Percentiles rank a stretch among this genome's conserved stretches.
Evolutionary conservation across 2,113 vertebrate genomes (phyloP).

Genomic region (Xenopus tropicalis): DNA sequence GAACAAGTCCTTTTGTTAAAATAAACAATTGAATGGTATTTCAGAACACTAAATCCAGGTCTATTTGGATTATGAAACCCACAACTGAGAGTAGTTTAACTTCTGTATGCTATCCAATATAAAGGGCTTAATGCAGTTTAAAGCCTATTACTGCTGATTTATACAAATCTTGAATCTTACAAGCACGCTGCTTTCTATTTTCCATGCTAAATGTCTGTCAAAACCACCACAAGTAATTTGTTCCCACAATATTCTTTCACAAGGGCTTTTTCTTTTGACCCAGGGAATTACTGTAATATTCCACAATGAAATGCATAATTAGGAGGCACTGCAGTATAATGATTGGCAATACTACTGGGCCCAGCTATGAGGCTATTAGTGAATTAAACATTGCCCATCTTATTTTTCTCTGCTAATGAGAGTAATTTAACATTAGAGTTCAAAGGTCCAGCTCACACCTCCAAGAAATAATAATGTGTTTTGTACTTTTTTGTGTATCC

Average conservation of each 20-base stretch:
- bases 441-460: conserved; percentile 5
- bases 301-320: neutral
- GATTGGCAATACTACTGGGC: neutral
- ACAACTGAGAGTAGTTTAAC: no score
- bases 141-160: no score
- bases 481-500: neutral
- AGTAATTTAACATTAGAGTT: conserved; percentile 42
- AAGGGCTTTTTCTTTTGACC: neutral
- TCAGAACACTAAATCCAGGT: no score
- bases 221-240: neutral
- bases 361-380: neutral
- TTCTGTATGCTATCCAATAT: no score
- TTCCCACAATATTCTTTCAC: neutral
- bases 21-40: no score
- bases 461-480: conserved; percentile 14
- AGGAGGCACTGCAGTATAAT: neutral
- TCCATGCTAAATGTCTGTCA: neutral
- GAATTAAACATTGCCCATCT: conserved; percentile 6
- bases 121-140: no score
- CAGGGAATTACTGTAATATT: conserved; percentile 2
- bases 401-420: conserved; percentile 11
- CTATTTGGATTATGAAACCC: no score
- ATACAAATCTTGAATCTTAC: neutral
- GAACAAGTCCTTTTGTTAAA: no score
- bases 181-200: neutral